Percentiles rank a stretch among this genome's conserved stretches.
phyloP scores from a whole-genome alignment of 2,797 vertebrate genomes.

The Galaxias olidus region DNA sequence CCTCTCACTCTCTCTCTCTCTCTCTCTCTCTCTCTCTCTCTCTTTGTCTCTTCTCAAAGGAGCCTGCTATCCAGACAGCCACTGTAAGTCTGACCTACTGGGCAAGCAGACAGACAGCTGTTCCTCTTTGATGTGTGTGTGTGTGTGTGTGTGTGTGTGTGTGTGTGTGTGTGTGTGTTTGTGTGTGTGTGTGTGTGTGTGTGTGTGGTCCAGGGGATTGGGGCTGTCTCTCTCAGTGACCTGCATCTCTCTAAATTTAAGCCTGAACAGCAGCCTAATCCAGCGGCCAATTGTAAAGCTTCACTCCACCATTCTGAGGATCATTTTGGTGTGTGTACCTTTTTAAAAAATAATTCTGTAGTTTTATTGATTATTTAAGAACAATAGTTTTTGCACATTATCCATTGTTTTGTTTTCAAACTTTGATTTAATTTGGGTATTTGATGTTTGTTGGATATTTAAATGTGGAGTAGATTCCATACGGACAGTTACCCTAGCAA shows the following conservation, averaged over 20 bases:
- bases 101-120: slow-evolving; percentile 26
- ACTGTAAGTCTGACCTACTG: slow-evolving; percentile 22
- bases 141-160: slow-evolving; percentile 13
- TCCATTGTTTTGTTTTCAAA: no score
- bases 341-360: no score
- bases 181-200: slow-evolving; percentile 2
- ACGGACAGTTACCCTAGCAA: no score
- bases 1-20: no score
- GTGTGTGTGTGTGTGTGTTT: slow-evolving; percentile 19
- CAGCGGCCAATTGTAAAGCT: neutral
- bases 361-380: no score
- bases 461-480: no score
- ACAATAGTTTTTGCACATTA: no score
- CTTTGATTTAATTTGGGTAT: no score
- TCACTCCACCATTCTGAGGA: no score
- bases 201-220: slow-evolving; percentile 19
- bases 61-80: no score
- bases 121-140: slow-evolving; percentile 11
- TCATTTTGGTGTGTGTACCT: no score
- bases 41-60: neutral
- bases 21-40: slow-evolving; percentile 1
- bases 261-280: slow-evolving; percentile 38
- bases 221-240: slow-evolving; percentile 44
- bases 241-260: slow-evolving; percentile 56
- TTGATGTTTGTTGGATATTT: no score